Percentiles rank a stretch among this genome's conserved stretches.
phyloP scores from a whole-genome alignment of 2,797 vertebrate species.

The Psittacula derbiana region DNA sequence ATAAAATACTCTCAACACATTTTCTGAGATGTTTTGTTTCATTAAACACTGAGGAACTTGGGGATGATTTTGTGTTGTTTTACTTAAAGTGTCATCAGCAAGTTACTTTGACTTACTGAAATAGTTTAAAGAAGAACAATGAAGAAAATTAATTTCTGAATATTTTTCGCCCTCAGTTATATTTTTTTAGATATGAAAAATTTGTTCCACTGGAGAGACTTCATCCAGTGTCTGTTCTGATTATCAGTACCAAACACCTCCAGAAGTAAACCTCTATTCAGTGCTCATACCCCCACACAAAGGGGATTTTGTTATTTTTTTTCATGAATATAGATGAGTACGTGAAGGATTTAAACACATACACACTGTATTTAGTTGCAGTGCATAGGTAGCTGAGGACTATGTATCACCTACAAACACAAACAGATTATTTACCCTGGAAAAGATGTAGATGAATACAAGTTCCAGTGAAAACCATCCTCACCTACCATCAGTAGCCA shows the following conservation, averaged over 20 bases:
- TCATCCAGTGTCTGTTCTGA: neutral
- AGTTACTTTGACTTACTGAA: neutral
- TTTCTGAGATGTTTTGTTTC: neutral
- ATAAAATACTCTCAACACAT: neutral
- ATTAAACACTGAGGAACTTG: neutral
- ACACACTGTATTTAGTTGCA: neutral
- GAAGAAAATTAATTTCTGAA: neutral
- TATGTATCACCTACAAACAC: neutral
- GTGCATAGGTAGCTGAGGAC: neutral
- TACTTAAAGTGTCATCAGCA: rapidly evolving
- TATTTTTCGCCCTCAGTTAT: neutral
- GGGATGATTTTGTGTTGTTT: too few relatives aligned
- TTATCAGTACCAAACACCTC: neutral
- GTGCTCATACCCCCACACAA: neutral
- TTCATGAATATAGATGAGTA: neutral
- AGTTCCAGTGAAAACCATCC: neutral
- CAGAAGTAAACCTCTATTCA: neutral
- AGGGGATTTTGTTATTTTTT: neutral
- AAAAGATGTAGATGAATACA: neutral
- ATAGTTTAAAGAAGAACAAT: neutral
- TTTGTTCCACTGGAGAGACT: rapidly evolving
- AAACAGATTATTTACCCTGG: neutral
- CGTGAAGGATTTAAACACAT: neutral
- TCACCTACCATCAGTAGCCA: neutral
- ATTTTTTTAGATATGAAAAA: neutral